Evolutionary conservation across 2,797 vertebrate species (phyloP), one percentile per base, ranked within the genome.

Genomic region (Psittacula derbiana): DNA sequence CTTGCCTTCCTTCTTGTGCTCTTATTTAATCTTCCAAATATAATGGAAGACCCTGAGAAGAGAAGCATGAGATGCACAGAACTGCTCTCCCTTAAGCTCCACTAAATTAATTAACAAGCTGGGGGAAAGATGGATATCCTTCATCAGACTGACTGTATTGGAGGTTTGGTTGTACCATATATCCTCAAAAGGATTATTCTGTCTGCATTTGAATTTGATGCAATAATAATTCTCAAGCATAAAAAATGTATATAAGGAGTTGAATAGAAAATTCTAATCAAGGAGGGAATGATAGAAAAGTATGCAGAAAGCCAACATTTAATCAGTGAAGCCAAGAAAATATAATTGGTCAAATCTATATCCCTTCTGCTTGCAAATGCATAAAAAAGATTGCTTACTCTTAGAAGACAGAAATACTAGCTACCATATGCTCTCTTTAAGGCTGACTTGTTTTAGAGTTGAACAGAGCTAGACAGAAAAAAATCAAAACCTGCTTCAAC

Each of bases 101-200:
- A 79, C 69, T 94, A 86, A 88, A 91, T 86, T 80, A 94, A 60
- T 86, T 94, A 95, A 88, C 21, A 84, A 75, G 8, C 53, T 74
- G 27, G 14, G 79, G 6, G 78, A 66, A 92, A 83, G 73, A 86
- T 83, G 53, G 65, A 69, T 92, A 65, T 86, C 49, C 13, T 90
- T 91, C 43, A 57, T 88, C 41, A 67, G 44, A 64, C 24, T 83
- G 36, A 53, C 73, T 80, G 80, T 79, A 86, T 65, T 88, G 84
- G 20, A 74, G 17, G 15, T 87, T 82, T 91, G 23, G 47, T 87
- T 92, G 52, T 93, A 65, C 33, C 28, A 53, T 80, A 62, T 53
- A 41, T 40, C 38, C 47, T 91, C 43, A 91, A 91, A 95, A 82
- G 60, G 38, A 92, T 92, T 91, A 82, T 70, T 44, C 52, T 78